Evolutionary conservation across 2,113 vertebrate species (phyloP).

Genomic region (Sinocyclocheilus anshuiensis): DNA sequence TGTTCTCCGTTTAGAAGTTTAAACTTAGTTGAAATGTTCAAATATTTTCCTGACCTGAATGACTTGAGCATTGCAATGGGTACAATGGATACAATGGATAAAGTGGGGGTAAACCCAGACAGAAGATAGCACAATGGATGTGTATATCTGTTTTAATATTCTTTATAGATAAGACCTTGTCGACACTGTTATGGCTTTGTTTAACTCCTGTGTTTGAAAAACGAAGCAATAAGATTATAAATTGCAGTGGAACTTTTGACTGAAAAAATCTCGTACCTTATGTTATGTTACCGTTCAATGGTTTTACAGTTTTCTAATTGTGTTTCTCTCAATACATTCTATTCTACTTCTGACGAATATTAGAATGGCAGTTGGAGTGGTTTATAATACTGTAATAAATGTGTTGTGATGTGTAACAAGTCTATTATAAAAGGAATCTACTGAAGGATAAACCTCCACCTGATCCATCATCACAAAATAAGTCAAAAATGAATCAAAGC

Average conservation of each 20-base stretch:
- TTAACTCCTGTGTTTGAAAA: slow-evolving; percentile 51
- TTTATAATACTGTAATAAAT: slow-evolving; percentile 49
- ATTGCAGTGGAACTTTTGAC: slow-evolving; percentile 39
- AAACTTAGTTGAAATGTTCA: slow-evolving; percentile 19
- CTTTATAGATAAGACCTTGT: slow-evolving; percentile 38
- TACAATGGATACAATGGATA: slow-evolving; percentile 5
- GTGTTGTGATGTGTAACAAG: slow-evolving; percentile 21
- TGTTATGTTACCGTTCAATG: slow-evolving; percentile 28
- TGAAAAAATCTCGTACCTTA: slow-evolving; percentile 35
- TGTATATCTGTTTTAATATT: slow-evolving; percentile 43
- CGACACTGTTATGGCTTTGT: slow-evolving; percentile 44
- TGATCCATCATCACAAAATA: slow-evolving; percentile 1
- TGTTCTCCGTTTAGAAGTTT: slow-evolving; percentile 40
- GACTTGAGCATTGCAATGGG: slow-evolving; percentile 22
- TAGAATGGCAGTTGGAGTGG: slow-evolving; percentile 1
- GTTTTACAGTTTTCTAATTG: slow-evolving; percentile 39
- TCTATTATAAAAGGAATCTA: slow-evolving; percentile 18
- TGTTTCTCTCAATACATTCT: slow-evolving; percentile 40
- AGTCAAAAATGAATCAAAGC: neutral
- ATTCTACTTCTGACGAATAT: slow-evolving; percentile 27
- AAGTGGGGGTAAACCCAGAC: neutral
- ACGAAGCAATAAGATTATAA: slow-evolving; percentile 54
- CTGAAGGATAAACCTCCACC: slow-evolving; percentile 10
- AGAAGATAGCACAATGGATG: slow-evolving; percentile 30
- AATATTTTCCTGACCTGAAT: slow-evolving; percentile 35